A percentile compares a stretch with the other conserved stretches of the same genome.
These are phyloP conservation scores for Petroica traversi DNA, from an alignment of 2,113 vertebrate species.

Conservation along the genomic window DNA sequence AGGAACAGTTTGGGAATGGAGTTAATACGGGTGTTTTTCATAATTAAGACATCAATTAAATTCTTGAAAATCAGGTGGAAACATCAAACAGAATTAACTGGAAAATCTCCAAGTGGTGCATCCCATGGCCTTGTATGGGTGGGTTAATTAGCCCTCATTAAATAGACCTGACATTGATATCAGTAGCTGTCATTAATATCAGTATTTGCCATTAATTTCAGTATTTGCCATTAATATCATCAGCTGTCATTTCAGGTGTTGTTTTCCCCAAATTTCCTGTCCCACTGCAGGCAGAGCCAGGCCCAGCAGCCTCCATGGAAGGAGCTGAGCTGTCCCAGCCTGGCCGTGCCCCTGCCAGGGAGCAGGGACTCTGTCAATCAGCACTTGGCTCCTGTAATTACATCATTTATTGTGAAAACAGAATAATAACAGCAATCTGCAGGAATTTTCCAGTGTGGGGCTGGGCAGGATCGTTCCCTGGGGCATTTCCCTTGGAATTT, in stretches of 20 bases:
- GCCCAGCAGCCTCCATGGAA: neutral
- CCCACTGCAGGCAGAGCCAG: rapidly evolving
- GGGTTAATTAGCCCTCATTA: constrained; percentile 9
- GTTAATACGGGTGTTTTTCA: neutral
- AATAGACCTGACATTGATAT: neutral
- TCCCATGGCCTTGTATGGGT: neutral
- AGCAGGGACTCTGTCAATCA: neutral
- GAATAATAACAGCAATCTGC: neutral
- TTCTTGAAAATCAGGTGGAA: neutral
- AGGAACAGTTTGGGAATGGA: neutral
- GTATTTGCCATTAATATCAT: neutral
- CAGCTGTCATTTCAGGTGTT: neutral
- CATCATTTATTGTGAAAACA: constrained; percentile 20
- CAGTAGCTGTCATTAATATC: neutral
- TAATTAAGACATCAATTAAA: constrained; percentile 6
- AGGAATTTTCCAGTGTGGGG: neutral
- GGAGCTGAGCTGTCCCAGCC: neutral
- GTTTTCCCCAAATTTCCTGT: neutral
- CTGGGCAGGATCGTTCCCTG: neutral
- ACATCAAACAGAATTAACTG: neutral
- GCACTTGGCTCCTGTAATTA: neutral
- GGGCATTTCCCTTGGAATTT: neutral
- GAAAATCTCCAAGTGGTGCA: neutral
- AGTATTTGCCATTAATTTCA: no score
- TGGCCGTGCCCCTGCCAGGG: neutral